Conservation (phyloP, 2,113 vertebrate genomes). For the Alces alces region DNA sequence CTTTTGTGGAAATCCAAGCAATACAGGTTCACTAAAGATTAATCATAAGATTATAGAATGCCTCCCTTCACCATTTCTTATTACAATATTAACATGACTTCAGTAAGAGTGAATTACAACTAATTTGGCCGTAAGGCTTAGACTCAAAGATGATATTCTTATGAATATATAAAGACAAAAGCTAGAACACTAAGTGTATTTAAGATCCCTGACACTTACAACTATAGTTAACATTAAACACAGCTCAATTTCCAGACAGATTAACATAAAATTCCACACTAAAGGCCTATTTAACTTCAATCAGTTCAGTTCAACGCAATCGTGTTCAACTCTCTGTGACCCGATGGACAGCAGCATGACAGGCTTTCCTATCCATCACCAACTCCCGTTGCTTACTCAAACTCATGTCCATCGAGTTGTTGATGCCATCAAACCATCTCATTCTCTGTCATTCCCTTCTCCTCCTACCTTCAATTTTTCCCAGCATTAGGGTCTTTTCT, state of each 20-base stretch:
- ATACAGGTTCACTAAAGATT: not conserved
- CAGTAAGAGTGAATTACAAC: not conserved
- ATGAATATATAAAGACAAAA: not conserved
- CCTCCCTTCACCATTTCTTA: not conserved
- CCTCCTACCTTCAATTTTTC: not conserved
- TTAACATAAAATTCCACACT: not conserved
- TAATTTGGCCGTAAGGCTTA: not conserved
- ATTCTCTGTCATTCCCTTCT: not conserved
- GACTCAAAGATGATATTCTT: not conserved
- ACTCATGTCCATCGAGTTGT: not conserved
- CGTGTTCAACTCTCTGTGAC: accelerated
- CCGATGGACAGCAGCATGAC: not conserved
- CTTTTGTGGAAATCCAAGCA: not conserved
- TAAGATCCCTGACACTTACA: not conserved
- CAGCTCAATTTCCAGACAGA: not conserved
- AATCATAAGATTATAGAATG: not conserved
- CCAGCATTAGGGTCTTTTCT: not conserved
- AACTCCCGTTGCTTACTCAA: not conserved
- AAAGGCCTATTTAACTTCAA: not conserved
- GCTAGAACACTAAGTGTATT: not conserved
- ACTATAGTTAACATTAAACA: not conserved
- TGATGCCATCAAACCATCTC: not conserved
- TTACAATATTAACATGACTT: not conserved
- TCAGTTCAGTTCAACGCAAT: not conserved
- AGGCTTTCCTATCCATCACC: not conserved